Percentiles rank a stretch among this genome's conserved stretches.
These are phyloP conservation scores for Paraplagusia blochii DNA, from an alignment of 2,113 vertebrate genomes.

Conservation along the genomic window DNA sequence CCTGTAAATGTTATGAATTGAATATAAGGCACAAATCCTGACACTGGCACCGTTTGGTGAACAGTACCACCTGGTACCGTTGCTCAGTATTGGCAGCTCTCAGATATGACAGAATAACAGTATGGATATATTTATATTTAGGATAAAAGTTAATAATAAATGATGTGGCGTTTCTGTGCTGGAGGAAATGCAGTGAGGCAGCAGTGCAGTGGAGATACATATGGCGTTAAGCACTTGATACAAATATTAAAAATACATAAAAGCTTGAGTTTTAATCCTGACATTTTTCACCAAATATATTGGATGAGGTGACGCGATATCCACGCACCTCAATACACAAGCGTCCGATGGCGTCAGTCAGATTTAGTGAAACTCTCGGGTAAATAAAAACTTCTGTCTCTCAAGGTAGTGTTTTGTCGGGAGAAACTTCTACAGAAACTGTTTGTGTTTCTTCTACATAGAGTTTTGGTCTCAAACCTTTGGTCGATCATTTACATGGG, in stretches of 20 bases:
- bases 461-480: constrained; percentile 72
- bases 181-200: constrained; percentile 48
- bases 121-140: neutral
- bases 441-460: constrained; percentile 35
- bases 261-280: too few species aligned
- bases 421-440: constrained; percentile 39
- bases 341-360: too few species aligned
- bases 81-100: constrained; percentile 30
- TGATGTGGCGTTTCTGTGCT: constrained; percentile 15
- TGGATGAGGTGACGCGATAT: too few species aligned
- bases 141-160: constrained; percentile 18
- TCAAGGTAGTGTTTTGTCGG: constrained; percentile 56
- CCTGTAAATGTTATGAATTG: too few species aligned
- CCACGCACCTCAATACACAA: too few species aligned
- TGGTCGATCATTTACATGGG: constrained; percentile 57
- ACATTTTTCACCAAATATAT: too few species aligned
- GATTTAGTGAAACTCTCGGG: constrained; percentile 1
- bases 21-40: constrained; percentile 24
- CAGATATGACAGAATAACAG: constrained; percentile 3
- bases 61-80: constrained; percentile 25
- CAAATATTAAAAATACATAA: constrained; percentile 21
- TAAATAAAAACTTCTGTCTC: constrained; percentile 6
- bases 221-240: constrained; percentile 37
- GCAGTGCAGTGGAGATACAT: constrained; percentile 58
- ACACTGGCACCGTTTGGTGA: too few species aligned